Evolutionary conservation across 1,140 invertebrate species (phyloP), one percentile per base, ranked within the genome.

Genomic region (Ceratoteleas bidentatus): DNA sequence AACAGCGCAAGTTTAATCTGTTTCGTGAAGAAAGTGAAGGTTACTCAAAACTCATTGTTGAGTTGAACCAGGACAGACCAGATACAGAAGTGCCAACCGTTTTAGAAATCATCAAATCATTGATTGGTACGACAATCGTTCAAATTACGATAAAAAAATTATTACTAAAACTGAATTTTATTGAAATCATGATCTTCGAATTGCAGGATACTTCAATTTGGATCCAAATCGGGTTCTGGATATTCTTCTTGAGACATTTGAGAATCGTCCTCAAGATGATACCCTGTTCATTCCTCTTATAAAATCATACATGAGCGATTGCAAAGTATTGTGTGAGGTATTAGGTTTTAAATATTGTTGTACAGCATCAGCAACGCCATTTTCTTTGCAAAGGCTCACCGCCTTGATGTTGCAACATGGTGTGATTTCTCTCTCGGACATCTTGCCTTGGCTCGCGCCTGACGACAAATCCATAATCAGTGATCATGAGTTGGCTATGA

Each of bases 1-100:
- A 99, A 90, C 99, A 99, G 90, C 95, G 98, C 83, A 99, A 99
- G 87, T 99, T 99, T 90, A 99, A 99, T 93, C 93, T 99, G 70
- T 97, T 99, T 87, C 94, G 98, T 57, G 99, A 99, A 93, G 99
- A 99, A 92, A 98, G 96, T 92, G 99, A 99, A 94, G 99, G 99
- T 4, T 99, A 98, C 92, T 96, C 98, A 4, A 99, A 99, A 92
- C 93, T 99, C 6, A 96, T 99, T 43, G 96, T 97, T n/a, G 98
- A 99, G 93, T 92, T 99, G 65, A 98, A 96, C 93, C 97, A 97
- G 90, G 95, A 97, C 87, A 93, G 96, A 82, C 93, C 93, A 45
- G 94, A 94, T 88, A 93, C 92, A 76, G 89, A 93, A 62, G 92
- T 92, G 45, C 88, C 86, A 90, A 92, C 87, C 74, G 93, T 96